Percentiles rank a stretch among this genome's conserved stretches.
Evolutionary conservation across 2,888 invertebrate genomes (phyloP).

Genomic region (Eugnorisma glareosa): DNA sequence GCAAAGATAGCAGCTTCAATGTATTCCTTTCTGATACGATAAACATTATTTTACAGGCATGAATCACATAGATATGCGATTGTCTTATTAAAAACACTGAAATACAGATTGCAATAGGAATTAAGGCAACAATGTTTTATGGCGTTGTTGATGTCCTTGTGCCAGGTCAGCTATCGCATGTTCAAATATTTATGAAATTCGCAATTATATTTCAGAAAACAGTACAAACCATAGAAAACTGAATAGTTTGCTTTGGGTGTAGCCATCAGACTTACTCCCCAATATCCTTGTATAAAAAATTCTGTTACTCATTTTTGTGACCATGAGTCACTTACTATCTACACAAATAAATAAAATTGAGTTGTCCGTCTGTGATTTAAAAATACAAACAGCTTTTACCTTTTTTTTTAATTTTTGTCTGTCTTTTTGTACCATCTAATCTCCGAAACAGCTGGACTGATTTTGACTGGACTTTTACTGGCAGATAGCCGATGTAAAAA

Average conservation of each 20-base stretch:
- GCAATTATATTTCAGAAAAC: conserved; percentile 35
- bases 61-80: not conserved
- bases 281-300: not conserved
- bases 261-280: not conserved
- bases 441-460: not conserved
- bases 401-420: not conserved
- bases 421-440: not conserved
- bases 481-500: not conserved
- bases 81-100: conserved; percentile 27
- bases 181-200: conserved; percentile 42
- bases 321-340: too few relatives aligned
- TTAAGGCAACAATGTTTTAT: conserved; percentile 7
- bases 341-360: not conserved
- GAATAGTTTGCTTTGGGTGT: not conserved
- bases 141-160: conserved; percentile 16
- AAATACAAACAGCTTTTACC: not conserved
- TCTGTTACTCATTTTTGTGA: not conserved
- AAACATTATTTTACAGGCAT: conserved; percentile 10
- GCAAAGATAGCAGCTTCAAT: conserved; percentile 5
- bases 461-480: not conserved
- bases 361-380: not conserved
- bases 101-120: conserved; percentile 10
- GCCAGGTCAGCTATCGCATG: conserved; percentile 1
- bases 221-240: conserved; percentile 18
- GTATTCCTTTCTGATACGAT: conserved; percentile 14